Conservation (phyloP, 2,888 invertebrate genomes). For the Scaptomyza parva region DNA sequence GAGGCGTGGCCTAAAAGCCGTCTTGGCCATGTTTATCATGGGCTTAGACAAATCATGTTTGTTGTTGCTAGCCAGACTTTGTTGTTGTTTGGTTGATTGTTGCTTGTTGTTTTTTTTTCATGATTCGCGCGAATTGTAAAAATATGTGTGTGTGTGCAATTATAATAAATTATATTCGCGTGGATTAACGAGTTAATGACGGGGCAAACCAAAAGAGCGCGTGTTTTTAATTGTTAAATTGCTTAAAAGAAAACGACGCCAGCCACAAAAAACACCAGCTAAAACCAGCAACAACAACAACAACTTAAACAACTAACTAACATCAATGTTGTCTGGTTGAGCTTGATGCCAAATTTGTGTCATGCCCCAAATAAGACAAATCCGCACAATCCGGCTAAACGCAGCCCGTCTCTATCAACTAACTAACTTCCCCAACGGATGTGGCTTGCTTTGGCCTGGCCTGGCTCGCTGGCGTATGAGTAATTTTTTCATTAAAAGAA, state of each 20-base stretch:
- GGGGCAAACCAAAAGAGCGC: conserved; percentile 71
- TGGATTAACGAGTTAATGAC: conserved; percentile 80
- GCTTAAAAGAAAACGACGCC: conserved; percentile 67
- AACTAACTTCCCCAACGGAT: conserved; percentile 60
- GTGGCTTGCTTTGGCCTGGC: conserved; percentile 48
- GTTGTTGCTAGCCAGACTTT: conserved; percentile 34
- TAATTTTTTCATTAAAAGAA: conserved; percentile 28
- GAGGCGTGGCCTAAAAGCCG: conserved; percentile 37
- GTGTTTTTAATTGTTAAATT: conserved; percentile 80
- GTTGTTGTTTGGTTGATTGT: conserved; percentile 4
- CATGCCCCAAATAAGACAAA: conserved; percentile 79
- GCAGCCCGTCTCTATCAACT: conserved; percentile 11
- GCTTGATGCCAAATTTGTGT: conserved; percentile 74
- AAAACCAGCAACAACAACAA: conserved; percentile 5
- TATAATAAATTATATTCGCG: conserved; percentile 80
- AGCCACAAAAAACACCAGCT: conserved; percentile 21
- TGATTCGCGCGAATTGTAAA: conserved; percentile 69
- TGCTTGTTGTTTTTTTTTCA: conserved; percentile 43
- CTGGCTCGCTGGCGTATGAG: conserved; percentile 42
- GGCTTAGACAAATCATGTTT: conserved; percentile 26
- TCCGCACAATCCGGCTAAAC: conserved; percentile 68
- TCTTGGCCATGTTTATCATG: conserved; percentile 32
- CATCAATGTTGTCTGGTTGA: conserved; percentile 31
- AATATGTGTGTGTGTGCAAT: conserved; percentile 73
- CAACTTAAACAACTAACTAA: too few species aligned